Conservation (phyloP, 2,888 invertebrate genomes). For the Gastracanthus pulcherrimus region DNA sequence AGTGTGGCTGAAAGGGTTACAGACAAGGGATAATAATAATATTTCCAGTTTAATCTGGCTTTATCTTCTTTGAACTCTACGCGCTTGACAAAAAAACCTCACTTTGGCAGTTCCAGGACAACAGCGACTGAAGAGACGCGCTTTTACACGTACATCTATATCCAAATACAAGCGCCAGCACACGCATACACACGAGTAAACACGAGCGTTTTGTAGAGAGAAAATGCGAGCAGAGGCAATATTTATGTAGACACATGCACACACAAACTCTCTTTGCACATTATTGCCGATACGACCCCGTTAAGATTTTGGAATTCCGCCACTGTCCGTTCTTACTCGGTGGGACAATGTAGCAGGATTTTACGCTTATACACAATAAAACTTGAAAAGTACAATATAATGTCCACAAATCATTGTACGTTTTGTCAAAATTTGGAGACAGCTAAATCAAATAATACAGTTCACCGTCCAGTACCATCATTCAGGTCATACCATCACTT, state of each 20-base stretch:
- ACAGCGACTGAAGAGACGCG: background rate
- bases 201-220: background rate
- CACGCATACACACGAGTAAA: background rate
- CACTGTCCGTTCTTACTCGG: background rate
- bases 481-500: background rate
- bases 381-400: background rate
- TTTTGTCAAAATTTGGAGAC: too few species aligned
- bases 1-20: too few species aligned
- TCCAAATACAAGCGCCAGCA: background rate
- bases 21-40: too few species aligned
- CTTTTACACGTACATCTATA: background rate
- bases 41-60: background rate
- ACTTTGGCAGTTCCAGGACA: constrained; percentile 11
- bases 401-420: background rate
- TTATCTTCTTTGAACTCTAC: background rate
- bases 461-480: background rate
- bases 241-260: constrained; percentile 1
- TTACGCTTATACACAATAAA: background rate
- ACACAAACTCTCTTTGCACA: background rate
- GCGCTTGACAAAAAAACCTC: background rate
- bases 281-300: background rate
- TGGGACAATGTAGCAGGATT: background rate
- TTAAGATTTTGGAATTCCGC: constrained; percentile 25
- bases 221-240: background rate
- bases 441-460: background rate